Evolutionary conservation across 2,888 invertebrate species (phyloP), one percentile per base, ranked within the genome.

Genomic region (Ochropleura plecta): DNA sequence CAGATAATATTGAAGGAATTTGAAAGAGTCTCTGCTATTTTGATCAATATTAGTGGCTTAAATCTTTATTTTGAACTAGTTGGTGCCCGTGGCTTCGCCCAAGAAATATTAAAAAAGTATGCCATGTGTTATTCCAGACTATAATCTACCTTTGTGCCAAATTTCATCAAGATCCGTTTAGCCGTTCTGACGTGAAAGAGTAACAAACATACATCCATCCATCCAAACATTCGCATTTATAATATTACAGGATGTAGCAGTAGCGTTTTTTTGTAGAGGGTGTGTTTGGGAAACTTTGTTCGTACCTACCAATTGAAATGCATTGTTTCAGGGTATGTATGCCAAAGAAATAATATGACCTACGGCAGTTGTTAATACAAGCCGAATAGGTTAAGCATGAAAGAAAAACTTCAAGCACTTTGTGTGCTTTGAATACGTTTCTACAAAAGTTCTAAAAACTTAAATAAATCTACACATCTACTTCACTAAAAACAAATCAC

Each of bases 1-100:
- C 40, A 46, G 57, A 70, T 57, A 63, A 55, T 70, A 30, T 30
- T 30, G 42, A 48, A 53, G 14, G 30, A 67, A 64, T 62, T 49
- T 48, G 12, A 55, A 81, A 7, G 0, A 30, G 42, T 42, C 4
- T 1, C n/a, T 62, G 12, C 62, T 44, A 44, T 62, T 30, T 62
- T 44, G n/a, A 44, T 44, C 62, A 44, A 10, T 44, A n/a, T n/a
- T 60, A 42, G 18, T 10, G 18, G 42, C n/a, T n/a, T 10, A 42
- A 42, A 12, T 62, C 1, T 12, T 44, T 62, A 12, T 44, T 12
- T n/a, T 44, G 7, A n/a, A 30, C 30, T 30, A 3, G 30, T 3
- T 30, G 30, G 30, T 3, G 30, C 30, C 30, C 30, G 30, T 30
- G 30, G 1, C 3, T 30, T 30, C 30, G 30, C 30, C 30, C 30